Evolutionary conservation across 2,888 invertebrate species (phyloP), one percentile per base, ranked within the genome.

Genomic region (Troglohyphantes excavatus): DNA sequence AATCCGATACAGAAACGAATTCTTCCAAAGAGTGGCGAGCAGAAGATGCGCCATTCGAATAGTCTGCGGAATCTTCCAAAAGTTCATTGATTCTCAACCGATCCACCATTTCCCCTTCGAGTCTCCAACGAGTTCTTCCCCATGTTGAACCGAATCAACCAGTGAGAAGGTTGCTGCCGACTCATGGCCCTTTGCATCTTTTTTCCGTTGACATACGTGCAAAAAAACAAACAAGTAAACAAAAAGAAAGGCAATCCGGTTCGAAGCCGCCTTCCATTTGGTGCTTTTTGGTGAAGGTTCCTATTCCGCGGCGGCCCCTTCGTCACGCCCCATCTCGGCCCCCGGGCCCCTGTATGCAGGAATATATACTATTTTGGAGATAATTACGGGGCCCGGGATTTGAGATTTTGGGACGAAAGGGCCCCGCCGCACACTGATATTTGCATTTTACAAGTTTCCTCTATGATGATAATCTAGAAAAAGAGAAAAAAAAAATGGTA

Each of bases 281-380:
- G 86, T 86, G 86, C 86, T 90, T 88, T 79, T 84, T 86, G 90
- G 86, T 85, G 86, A 90, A 86, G 90, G 90, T 90, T 90, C 90
- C 90, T 90, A 90, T 76, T 76, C 61, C 19, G 85, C 70, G 73
- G 84, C 43, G 63, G 59, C 63, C 26, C 59, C 68, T 13, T 29
- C 6, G 21, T 19, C 70, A 9, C 78, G 46, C 46, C n/a, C 33
- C 3, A 17, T n/a, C 23, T 26, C 21, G 46, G 33, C 43, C 27
- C 23, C 29, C 53, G 27, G 21, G 19, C 43, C 82, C 53, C 23
- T 53, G 17, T 26, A 59, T 33, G 26, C 76, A 46, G 65, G 53
- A 67, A 75, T 83, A 75, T 43, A 82, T 79, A 84, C 68, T 84
- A 90, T 90, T 90, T 90, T 90, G 78, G 83, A 82, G 83, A 78